These are phyloP conservation scores for Ia io DNA, from an alignment of 2,113 vertebrate species.

Conservation along the genomic window DNA sequence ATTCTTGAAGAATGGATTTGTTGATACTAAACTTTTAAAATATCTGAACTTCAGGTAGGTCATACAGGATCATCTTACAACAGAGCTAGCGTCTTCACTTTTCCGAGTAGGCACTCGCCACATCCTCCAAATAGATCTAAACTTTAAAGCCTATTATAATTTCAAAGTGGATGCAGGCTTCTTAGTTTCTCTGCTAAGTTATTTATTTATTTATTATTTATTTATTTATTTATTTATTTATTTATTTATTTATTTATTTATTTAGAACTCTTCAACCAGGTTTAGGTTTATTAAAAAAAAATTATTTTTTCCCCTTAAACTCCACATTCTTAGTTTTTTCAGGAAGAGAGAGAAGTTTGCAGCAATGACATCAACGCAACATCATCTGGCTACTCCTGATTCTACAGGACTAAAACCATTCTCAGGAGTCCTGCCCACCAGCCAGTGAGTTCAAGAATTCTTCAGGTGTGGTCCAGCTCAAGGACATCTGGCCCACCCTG, in stretches of 20 bases:
- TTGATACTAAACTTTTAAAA: background rate
- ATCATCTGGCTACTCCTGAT: background rate
- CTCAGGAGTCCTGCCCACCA: background rate
- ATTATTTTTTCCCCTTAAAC: background rate
- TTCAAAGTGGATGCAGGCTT: background rate
- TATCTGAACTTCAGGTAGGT: background rate
- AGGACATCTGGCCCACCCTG: background rate
- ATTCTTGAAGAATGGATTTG: slow-evolving; percentile 21
- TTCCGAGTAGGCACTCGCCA: too few species aligned
- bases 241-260: too few species aligned
- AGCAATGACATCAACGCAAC: background rate
- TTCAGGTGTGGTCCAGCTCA: too few species aligned
- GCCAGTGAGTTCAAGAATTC: background rate
- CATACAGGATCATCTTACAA: background rate
- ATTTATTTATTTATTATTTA: background rate
- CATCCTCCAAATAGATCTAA: background rate
- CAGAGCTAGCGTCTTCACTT: background rate
- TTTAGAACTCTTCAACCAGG: background rate
- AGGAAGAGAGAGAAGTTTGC: background rate
- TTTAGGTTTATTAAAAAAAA: background rate
- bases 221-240: too few species aligned
- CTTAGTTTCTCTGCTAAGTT: slow-evolving; percentile 14
- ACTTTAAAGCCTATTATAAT: background rate
- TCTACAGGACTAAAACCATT: background rate
- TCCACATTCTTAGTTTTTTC: background rate